A percentile compares a stretch with the other conserved stretches of the same genome.
phyloP scores from a whole-genome alignment of 2,797 vertebrate species.

The Micromesistius poutassou region DNA sequence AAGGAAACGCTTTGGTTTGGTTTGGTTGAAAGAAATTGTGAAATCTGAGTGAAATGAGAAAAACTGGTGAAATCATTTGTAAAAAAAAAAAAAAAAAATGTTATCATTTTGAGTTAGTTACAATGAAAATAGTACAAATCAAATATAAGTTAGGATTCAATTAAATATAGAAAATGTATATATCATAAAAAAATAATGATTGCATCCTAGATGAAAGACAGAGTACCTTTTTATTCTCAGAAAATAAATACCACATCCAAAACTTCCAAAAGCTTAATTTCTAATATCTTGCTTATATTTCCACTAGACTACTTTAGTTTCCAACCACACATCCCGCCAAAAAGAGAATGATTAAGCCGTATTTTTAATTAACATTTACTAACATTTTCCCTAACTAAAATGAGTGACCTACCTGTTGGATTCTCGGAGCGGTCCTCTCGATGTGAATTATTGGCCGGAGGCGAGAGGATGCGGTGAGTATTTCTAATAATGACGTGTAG shows the following conservation, averaged over 20 bases:
- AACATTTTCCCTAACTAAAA: not conserved
- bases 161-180: not conserved
- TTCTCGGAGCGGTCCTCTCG: constrained; percentile 17
- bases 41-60: not conserved
- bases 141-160: not conserved
- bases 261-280: not conserved
- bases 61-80: not conserved
- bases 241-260: not conserved
- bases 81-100: not conserved
- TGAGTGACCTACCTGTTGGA: constrained; percentile 41
- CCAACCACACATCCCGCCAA: not conserved
- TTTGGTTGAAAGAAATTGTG: constrained; percentile 11
- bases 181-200: not conserved
- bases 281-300: not conserved
- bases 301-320: not conserved
- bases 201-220: not conserved
- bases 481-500: constrained; percentile 34
- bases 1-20: constrained; percentile 41
- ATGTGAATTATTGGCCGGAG: constrained; percentile 7
- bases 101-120: not conserved
- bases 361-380: too few species aligned
- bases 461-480: constrained; percentile 21
- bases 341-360: not conserved
- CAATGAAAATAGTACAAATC: not conserved
- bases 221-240: not conserved